Evolutionary conservation across 2,888 invertebrate genomes (phyloP), one percentile per base, ranked within the genome.

Genomic region (Ochropacha duplaris): DNA sequence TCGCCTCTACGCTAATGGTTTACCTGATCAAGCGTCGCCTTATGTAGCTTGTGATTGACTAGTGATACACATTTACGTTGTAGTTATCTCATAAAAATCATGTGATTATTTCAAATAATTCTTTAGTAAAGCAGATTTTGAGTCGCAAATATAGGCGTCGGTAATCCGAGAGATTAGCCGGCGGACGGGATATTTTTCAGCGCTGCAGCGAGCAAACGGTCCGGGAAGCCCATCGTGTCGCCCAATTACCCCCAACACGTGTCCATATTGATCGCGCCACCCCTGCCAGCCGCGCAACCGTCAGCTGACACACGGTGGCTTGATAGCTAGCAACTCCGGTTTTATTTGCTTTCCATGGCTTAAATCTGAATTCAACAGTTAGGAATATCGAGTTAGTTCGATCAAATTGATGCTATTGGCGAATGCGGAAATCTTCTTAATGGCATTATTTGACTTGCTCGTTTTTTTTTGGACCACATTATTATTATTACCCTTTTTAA

Each of bases 251-350:
- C 69, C 69, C 72, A 67, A 69, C 77, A 77, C 75, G 74, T 71
- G 76, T 64, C 72, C 60, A 68, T 79, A 83, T 83, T 77, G 81
- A 83, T 83, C 83, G 28, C 39, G 51, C 61, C 62, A 54, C 54
- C 60, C 60, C 55, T 54, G 56, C 52, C 28, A 24, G 28, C 9
- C 44, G 44, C 44, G 19, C 44, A 31, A 54, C 50, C 49, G 60
- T 62, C 68, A 70, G 68, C 66, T 68, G 67, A 65, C 63, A 39
- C 39, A n/a, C 19, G 44, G 44, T 44, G 44, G 44, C 44, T 44
- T 9, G 2, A 2, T 24, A 24, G 19, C 44, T 44, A 44, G 6
- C 44, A 2, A 19, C 19, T 6, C 44, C 1, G 19, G 16, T 44
- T 44, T 19, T 19, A 44, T 44, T 44, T 19, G n/a, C 4, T 44